A percentile compares a stretch with the other conserved stretches of the same genome.
These are phyloP conservation scores for Taphrorychus bicolor DNA, from an alignment of 2,888 invertebrate species.

Conservation along the genomic window DNA sequence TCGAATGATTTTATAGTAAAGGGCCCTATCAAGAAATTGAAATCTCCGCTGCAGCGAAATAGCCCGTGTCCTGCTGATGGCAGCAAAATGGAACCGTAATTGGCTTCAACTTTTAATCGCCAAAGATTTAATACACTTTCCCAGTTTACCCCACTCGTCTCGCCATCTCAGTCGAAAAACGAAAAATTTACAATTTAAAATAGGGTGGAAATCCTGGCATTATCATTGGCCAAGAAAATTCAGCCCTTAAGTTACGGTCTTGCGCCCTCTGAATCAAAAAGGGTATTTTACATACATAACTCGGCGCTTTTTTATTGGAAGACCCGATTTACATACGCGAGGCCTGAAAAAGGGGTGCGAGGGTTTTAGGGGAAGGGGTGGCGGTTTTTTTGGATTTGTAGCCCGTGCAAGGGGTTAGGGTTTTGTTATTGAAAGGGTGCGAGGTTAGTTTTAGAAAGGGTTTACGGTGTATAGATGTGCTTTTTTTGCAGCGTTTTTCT, in stretches of 20 bases:
- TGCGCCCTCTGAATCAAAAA: constrained; percentile 20
- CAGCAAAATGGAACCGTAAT: constrained; percentile 59
- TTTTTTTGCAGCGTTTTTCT: neutral
- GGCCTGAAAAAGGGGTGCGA: constrained; percentile 21
- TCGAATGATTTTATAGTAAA: constrained; percentile 32
- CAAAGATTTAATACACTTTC: neutral
- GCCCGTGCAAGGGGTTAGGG: neutral
- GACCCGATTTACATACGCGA: constrained; percentile 38
- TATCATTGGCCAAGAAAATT: constrained; percentile 52
- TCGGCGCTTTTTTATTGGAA: constrained; percentile 33
- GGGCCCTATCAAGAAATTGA: constrained; percentile 33
- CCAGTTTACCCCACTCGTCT: neutral
- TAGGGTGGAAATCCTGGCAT: constrained; percentile 45
- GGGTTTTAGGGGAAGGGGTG: constrained; percentile 13
- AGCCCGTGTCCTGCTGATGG: constrained; percentile 59
- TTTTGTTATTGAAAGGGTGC: too few relatives aligned
- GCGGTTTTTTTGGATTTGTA: neutral
- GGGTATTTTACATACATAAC: constrained; percentile 39
- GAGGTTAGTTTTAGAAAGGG: neutral
- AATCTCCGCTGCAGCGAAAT: constrained; percentile 30
- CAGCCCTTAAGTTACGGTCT: constrained; percentile 24
- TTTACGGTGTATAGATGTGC: neutral
- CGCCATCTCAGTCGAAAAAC: neutral
- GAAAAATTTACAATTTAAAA: constrained; percentile 54
- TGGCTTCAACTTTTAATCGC: constrained; percentile 56